Percentiles rank a stretch among this genome's conserved stretches.
Conservation (phyloP, 37 sponge, comb jelly and placozoan species). For the Chondrosia reniformis region DNA sequence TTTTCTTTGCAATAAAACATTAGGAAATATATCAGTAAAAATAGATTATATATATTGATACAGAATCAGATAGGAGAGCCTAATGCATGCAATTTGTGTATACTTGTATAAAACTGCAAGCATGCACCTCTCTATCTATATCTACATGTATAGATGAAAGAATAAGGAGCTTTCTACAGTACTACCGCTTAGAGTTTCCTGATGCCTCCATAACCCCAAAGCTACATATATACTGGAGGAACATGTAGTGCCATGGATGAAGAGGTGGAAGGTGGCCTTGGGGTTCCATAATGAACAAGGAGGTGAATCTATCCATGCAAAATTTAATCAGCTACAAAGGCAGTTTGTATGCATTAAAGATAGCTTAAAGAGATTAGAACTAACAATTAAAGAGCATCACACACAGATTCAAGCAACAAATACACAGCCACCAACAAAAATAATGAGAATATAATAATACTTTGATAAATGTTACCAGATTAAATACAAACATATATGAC, state of each 20-base stretch:
- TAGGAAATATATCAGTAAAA: too few species aligned
- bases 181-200: neutral
- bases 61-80: neutral
- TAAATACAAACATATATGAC: too few species aligned
- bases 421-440: neutral
- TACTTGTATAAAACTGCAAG: conserved; percentile 11
- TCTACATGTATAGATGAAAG: too few species aligned
- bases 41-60: too few species aligned
- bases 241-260: conserved; percentile 19
- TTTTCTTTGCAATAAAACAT: too few species aligned
- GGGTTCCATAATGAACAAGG: conserved; percentile 52
- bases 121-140: conserved; percentile 16
- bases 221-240: conserved; percentile 38
- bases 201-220: conserved; percentile 26
- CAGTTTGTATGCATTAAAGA: conserved; percentile 14
- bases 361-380: conserved; percentile 2
- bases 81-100: neutral
- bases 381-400: conserved; percentile 16
- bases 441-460: too few species aligned
- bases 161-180: neutral
- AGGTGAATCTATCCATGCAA: conserved; percentile 35
- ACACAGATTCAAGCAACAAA: too few species aligned
- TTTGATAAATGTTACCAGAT: too few species aligned
- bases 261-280: conserved; percentile 12
- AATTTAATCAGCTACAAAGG: conserved; percentile 17